phyloP scores from a whole-genome alignment of 2,888 invertebrate species.

The Synergus japonicus region DNA sequence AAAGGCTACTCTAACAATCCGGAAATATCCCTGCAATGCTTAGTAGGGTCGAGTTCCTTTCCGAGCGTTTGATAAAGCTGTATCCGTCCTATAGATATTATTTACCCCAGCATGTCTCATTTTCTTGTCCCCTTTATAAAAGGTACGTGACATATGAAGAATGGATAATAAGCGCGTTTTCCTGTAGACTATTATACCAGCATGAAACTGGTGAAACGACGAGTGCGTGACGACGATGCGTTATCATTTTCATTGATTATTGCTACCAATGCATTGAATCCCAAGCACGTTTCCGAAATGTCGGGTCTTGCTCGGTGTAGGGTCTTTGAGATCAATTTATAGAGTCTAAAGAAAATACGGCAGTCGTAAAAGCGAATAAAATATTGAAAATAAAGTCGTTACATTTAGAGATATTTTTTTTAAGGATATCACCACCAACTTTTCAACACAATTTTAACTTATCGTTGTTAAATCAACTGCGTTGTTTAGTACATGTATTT shows the following conservation, averaged over 20 bases:
- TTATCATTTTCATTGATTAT: neutral
- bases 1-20: neutral
- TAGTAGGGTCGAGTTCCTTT: neutral
- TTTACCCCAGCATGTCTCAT: neutral
- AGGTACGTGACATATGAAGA: neutral
- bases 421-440: no score
- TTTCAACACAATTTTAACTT: no score
- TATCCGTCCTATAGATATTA: neutral
- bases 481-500: no score
- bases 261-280: neutral
- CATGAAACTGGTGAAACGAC: neutral
- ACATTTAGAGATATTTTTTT: neutral
- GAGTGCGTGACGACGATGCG: neutral
- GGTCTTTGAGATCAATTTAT: neutral
- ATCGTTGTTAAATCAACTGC: no score
- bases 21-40: neutral
- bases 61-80: constrained; percentile 23
- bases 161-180: neutral
- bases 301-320: neutral
- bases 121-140: neutral
- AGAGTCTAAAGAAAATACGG: neutral
- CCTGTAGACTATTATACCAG: neutral
- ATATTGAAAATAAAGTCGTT: constrained; percentile 3
- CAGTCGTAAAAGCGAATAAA: neutral
- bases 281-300: neutral